phyloP scores from a whole-genome alignment of 2,888 invertebrate species.

The Nasonia oneida region DNA sequence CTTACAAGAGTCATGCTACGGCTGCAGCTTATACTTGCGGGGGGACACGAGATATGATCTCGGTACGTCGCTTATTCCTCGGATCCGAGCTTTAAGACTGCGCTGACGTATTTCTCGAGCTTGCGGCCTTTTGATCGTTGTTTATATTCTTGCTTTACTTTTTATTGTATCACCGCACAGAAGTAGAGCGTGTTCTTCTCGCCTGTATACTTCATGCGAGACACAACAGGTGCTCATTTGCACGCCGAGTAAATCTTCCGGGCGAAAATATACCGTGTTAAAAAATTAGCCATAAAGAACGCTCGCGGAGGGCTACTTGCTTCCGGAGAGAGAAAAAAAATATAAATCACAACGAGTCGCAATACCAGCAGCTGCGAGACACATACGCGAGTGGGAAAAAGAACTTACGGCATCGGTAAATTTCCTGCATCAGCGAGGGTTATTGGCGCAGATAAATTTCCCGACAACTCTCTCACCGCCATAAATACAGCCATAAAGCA shows the following conservation, averaged over 20 bases:
- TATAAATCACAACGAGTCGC: neutral
- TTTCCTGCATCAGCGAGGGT: neutral
- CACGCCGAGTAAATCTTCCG: neutral
- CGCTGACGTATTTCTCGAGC: neutral
- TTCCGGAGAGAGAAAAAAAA: neutral
- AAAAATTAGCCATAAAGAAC: conserved; percentile 12
- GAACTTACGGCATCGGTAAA: neutral
- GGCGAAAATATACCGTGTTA: neutral
- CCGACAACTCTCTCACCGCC: neutral
- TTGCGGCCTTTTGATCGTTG: neutral
- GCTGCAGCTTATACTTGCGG: neutral
- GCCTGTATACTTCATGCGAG: too few species aligned
- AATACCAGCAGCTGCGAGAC: neutral
- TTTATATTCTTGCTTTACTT: neutral
- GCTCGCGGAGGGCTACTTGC: neutral
- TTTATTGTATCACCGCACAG: neutral
- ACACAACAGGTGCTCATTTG: too few species aligned
- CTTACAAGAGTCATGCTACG: neutral
- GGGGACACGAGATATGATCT: neutral
- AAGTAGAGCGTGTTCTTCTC: too few species aligned
- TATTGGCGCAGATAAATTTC: conserved; percentile 9
- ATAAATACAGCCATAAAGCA: neutral
- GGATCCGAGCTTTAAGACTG: neutral
- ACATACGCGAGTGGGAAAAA: neutral
- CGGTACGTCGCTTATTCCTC: neutral